Conservation (phyloP, 2,797 vertebrate genomes). For the Amblyopsis hoosieri region DNA sequence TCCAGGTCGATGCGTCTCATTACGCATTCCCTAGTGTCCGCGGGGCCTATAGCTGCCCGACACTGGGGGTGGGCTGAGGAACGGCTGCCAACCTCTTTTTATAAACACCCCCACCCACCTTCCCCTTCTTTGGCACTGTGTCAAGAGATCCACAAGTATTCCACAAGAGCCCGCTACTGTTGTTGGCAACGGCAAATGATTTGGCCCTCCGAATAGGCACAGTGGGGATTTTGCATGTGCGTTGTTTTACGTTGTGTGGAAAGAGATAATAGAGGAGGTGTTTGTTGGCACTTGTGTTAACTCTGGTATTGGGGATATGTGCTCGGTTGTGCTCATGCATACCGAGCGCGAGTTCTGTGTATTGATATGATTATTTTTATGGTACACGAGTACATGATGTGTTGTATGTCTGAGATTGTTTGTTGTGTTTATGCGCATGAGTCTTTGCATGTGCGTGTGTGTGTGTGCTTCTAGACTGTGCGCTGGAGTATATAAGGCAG, state of each 20-base stretch:
- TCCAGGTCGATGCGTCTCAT: slow-evolving; percentile 68
- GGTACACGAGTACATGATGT: too few species aligned
- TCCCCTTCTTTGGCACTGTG: slow-evolving; percentile 48
- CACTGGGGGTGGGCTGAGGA: too few species aligned
- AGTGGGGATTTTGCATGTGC: slow-evolving; percentile 35
- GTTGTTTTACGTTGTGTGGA: not conserved
- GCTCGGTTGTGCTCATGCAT: too few species aligned
- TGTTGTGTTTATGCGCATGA: not conserved
- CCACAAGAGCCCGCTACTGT: slow-evolving; percentile 23
- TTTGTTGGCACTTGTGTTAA: too few species aligned
- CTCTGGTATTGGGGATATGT: too few species aligned
- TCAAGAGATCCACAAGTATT: slow-evolving; percentile 43
- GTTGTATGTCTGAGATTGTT: too few species aligned
- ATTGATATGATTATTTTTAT: too few species aligned
- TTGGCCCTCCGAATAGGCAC: slow-evolving; percentile 49
- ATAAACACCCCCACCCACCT: slow-evolving; percentile 19
- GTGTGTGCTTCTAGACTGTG: slow-evolving; percentile 1
- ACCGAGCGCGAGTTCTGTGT: not conserved
- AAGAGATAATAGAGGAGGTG: slow-evolving; percentile 4
- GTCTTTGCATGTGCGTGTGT: slow-evolving; percentile 6
- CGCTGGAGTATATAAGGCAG: slow-evolving; percentile 38
- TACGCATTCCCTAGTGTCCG: slow-evolving; percentile 52
- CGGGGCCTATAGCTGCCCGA: slow-evolving; percentile 25
- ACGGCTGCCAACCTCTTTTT: slow-evolving; percentile 31
- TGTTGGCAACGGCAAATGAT: slow-evolving; percentile 40